Evolutionary conservation across 2,113 vertebrate species (phyloP), one percentile per base, ranked within the genome.

Genomic region (Crotalus helleri): DNA sequence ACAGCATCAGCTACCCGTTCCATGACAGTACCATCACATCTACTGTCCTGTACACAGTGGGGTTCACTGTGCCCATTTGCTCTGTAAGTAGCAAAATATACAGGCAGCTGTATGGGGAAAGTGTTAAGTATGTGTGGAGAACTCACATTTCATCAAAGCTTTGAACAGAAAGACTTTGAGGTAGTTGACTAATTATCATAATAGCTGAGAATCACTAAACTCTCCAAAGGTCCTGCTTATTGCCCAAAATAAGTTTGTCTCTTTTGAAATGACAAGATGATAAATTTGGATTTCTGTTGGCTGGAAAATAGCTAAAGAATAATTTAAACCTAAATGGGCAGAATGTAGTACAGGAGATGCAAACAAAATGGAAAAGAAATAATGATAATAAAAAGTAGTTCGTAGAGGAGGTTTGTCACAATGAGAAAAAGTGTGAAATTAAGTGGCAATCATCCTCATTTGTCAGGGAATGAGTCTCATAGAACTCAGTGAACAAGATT

Each of bases 1-100:
- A 98, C 97, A 99, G 97, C 99, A 99, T 99, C 99, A 98, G 97
- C 97, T 99, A 99, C 97, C 99, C 98, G 91, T 99, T 99, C 99
- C 98, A 99, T 98, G 93, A 96, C 97, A 98, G 99, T 98, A 99
- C 99, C 94, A 23, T 99, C 98, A 98, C 98, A 97, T 97, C 98
- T 97, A 98, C 98, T 94, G 98, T 99, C 96, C 99, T 99, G 96
- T 98, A 97, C 98, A 96, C 98, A 95, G 97, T 99, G 98, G 99
- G 99, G 97, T 98, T 99, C 98, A 96, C 97, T 95, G 97, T 99
- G 97, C 99, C 99, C 97, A 98, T 99, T 98, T 98, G 97, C 96
- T 99, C 98, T 98, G 99, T 99, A 99, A 99, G 99, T 99, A 99
- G 98, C 94, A 93, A 87, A 92, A 92, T 96, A 89, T 95, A 92